These are phyloP conservation scores for Axinella damicornis DNA, from an alignment of 37 sponge, comb jelly and placozoan species.

Conservation along the genomic window DNA sequence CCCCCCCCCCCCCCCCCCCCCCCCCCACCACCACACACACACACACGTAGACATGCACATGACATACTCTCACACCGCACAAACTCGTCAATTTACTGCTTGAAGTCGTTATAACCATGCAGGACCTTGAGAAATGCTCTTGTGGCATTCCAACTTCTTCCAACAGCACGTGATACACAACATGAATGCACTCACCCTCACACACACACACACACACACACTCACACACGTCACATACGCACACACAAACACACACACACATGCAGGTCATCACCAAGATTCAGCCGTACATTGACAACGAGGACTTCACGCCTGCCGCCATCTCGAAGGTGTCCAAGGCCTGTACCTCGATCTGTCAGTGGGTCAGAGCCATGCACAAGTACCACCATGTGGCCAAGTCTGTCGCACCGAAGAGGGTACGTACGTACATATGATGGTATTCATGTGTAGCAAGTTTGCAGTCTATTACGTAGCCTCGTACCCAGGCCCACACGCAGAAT, in stretches of 20 bases:
- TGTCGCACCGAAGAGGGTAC: conserved; percentile 96
- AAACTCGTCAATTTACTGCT: too few species aligned
- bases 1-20: not conserved
- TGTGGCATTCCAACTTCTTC: too few species aligned
- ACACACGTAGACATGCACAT: conserved; percentile 78
- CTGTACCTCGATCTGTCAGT: conserved; percentile 98
- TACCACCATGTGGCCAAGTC: conserved; percentile 94
- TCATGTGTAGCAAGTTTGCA: too few species aligned
- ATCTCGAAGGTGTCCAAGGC: conserved; percentile 94
- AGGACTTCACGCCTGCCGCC: conserved; percentile 89
- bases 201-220: too few species aligned
- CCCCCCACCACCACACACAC: too few species aligned
- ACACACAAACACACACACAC: conserved; percentile 80
- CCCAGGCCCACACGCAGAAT: too few species aligned
- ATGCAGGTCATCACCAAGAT: conserved; percentile 87
- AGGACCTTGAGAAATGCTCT: too few species aligned
- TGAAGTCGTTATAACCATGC: too few species aligned
- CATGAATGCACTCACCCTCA: not conserved
- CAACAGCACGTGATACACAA: too few species aligned
- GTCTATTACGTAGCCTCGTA: too few species aligned
- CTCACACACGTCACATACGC: too few species aligned
- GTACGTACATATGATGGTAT: not conserved
- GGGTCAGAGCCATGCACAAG: conserved; percentile 99
- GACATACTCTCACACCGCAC: conserved; percentile 52
- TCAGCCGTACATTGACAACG: conserved; percentile 96